A percentile compares a stretch with the other conserved stretches of the same genome.
Evolutionary conservation across 2,797 vertebrate species (phyloP).

Genomic region (Cetoscarus ocellatus): DNA sequence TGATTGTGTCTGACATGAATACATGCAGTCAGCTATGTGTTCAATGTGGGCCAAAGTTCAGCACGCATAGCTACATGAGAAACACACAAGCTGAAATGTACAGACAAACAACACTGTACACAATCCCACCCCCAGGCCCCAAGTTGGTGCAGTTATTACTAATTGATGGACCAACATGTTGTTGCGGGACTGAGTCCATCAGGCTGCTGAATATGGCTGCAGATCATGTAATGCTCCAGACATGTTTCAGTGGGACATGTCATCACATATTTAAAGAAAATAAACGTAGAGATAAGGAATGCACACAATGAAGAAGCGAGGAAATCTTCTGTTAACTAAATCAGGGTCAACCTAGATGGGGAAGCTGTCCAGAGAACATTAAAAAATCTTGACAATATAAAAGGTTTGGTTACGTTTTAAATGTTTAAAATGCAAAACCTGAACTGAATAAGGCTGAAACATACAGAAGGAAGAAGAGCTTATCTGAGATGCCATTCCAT

Average conservation of each 20-base stretch:
- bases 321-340: neutral
- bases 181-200: slow-evolving; percentile 48
- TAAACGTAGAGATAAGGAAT: slow-evolving; percentile 1
- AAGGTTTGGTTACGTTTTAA: too few relatives aligned
- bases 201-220: slow-evolving; percentile 23
- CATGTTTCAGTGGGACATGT: slow-evolving; percentile 25
- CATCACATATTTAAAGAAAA: slow-evolving; percentile 4
- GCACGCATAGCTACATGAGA: slow-evolving; percentile 21
- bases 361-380: neutral
- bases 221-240: slow-evolving; percentile 22
- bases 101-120: slow-evolving; percentile 23
- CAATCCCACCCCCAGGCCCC: slow-evolving; percentile 24
- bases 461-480: neutral
- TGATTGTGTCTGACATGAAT: neutral
- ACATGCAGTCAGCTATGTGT: slow-evolving; percentile 13
- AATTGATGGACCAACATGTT: slow-evolving; percentile 70
- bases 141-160: slow-evolving; percentile 54
- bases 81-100: slow-evolving; percentile 23
- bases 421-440: too few relatives aligned
- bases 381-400: too few relatives aligned
- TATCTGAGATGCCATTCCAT: neutral
- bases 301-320: neutral
- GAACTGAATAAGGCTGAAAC: neutral
- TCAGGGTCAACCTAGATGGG: neutral
- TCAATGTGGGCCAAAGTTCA: slow-evolving; percentile 38